These are phyloP conservation scores for Orthosia gothica DNA, from an alignment of 2,888 invertebrate species.

Conservation along the genomic window DNA sequence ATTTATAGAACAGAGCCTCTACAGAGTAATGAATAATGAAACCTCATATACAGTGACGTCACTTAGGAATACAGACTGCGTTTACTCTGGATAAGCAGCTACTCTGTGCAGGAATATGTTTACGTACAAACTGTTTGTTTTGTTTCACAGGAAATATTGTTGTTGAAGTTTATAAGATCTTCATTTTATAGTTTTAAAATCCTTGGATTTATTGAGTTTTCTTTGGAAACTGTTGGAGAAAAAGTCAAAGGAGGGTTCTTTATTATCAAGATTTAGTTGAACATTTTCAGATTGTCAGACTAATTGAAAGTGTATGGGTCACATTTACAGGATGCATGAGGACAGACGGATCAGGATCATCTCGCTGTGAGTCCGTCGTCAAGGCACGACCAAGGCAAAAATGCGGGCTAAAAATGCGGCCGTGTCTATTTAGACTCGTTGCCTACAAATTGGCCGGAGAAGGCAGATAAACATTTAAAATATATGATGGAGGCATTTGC, in stretches of 20 bases:
- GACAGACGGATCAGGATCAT: no score
- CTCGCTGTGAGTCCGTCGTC: no score
- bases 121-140: conserved; percentile 2
- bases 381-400: no score
- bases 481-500: no score
- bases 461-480: no score
- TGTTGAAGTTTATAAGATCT: background rate
- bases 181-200: background rate
- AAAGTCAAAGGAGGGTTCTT: background rate
- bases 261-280: background rate
- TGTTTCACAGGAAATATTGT: conserved; percentile 3
- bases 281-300: background rate
- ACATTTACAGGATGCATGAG: no score
- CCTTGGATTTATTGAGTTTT: background rate
- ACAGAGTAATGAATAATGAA: conserved; percentile 60
- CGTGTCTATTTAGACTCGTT: no score
- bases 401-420: no score
- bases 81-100: conserved; percentile 16
- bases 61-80: conserved; percentile 6
- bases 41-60: conserved; percentile 37
- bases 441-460: no score
- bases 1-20: conserved; percentile 21
- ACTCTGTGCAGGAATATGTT: conserved; percentile 14
- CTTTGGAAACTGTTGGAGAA: background rate
- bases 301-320: no score